Percentiles rank a stretch among this genome's conserved stretches.
These are phyloP conservation scores for Chanos chanos DNA, from an alignment of 2,797 vertebrate species.

Conservation along the genomic window DNA sequence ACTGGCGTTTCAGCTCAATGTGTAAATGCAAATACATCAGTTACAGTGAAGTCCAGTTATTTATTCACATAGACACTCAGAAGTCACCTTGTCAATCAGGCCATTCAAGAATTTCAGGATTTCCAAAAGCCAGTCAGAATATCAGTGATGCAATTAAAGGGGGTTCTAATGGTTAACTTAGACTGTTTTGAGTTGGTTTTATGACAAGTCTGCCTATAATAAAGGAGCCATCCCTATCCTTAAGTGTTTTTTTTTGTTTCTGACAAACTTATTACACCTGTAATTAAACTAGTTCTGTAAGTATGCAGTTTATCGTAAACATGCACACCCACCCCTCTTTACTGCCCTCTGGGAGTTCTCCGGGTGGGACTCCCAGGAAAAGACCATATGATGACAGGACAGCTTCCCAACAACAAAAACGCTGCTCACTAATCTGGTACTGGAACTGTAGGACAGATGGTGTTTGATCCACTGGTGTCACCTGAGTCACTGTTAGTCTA, in stretches of 20 bases:
- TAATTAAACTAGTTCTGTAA: background rate
- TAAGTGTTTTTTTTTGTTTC: too few species aligned
- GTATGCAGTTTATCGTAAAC: background rate
- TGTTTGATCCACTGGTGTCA: slow-evolving; percentile 76
- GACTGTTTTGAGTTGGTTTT: too few species aligned
- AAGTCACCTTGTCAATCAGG: background rate
- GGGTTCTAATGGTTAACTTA: too few species aligned
- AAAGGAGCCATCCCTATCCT: too few species aligned
- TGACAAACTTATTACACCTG: too few species aligned
- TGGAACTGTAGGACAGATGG: slow-evolving; percentile 83
- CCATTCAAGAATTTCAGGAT: too few species aligned
- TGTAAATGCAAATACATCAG: too few species aligned
- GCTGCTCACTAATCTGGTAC: slow-evolving; percentile 87
- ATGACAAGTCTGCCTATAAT: too few species aligned
- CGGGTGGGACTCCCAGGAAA: slow-evolving; percentile 34
- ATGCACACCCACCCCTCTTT: slow-evolving; percentile 21
- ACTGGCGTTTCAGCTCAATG: too few species aligned
- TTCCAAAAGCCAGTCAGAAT: too few species aligned
- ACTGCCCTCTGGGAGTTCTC: slow-evolving; percentile 27
- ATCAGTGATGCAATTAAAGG: too few species aligned
- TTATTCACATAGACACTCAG: background rate
- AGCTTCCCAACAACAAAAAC: slow-evolving; percentile 85
- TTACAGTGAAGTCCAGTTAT: background rate
- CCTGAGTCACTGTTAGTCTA: slow-evolving; percentile 89
- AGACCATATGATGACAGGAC: slow-evolving; percentile 58